These are phyloP conservation scores for Notolepis coatsorum DNA, from an alignment of 2,797 vertebrate genomes.

Conservation along the genomic window DNA sequence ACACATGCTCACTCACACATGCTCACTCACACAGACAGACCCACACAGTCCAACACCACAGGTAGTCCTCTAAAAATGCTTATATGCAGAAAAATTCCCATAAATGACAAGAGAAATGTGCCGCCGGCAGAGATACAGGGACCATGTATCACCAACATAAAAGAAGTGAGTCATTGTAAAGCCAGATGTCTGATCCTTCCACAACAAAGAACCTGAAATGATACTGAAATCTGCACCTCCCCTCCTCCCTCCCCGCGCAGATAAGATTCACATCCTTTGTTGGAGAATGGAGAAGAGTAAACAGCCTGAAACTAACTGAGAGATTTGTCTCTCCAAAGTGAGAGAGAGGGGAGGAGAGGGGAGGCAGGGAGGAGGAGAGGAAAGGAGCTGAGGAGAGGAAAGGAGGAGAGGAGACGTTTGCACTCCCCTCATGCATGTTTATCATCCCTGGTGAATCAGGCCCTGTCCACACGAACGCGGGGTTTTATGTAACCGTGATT, in stretches of 20 bases:
- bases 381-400: too few species aligned
- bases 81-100: constrained; percentile 17
- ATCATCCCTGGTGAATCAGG: constrained; percentile 67
- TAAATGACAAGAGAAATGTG: constrained; percentile 30
- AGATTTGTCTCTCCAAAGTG: constrained; percentile 40
- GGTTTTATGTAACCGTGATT: too few species aligned
- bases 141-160: not conserved
- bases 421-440: constrained; percentile 55
- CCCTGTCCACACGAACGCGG: too few species aligned
- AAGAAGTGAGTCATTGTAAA: constrained; percentile 20
- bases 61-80: constrained; percentile 35
- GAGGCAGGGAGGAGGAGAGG: too few species aligned
- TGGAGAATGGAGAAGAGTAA: constrained; percentile 51
- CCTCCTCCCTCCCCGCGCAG: not conserved
- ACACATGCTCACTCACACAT: constrained; percentile 1
- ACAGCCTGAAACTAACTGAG: constrained; percentile 56
- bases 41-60: not conserved
- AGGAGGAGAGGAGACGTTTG: too few species aligned
- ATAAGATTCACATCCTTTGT: constrained; percentile 46
- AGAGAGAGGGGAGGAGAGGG: constrained; percentile 5
- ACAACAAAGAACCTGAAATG: constrained; percentile 13
- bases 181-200: constrained; percentile 28
- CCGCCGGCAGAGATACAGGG: constrained; percentile 5
- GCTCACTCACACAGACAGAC: not conserved
- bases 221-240: constrained; percentile 16